Evolutionary conservation across 2,888 invertebrate genomes (phyloP), one percentile per base, ranked within the genome.

Genomic region (Macrophya annulata): DNA sequence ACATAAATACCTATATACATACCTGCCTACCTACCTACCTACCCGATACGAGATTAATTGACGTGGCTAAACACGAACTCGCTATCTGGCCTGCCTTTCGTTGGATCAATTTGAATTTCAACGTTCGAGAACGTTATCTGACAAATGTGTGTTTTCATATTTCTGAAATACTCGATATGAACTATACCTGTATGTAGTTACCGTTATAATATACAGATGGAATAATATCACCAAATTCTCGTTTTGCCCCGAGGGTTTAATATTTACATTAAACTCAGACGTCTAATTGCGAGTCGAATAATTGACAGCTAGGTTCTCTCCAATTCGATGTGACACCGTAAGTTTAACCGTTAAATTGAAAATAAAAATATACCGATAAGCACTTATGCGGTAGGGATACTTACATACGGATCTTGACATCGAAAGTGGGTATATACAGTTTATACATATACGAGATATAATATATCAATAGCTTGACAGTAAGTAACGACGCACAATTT

Each of bases 101-200:
- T 77, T 48, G 77, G 31, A 51, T 77, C 77, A 77, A 77, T 77
- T 77, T 31, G 43, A 77, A 77, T 77, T 77, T 77, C 77, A 51
- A 55, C 48, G 25, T 43, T 72, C 74, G 12, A 21, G 10, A 51
- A 43, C 17, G 45, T 74, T 74, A 74, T 74, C 74, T 74, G 74
- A 74, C 74, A 74, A 74, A 74, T 43, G 45, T 74, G 25, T 25
- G 45, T 45, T 55, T 25, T 51, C 51, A 48, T 51, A 37, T 17
- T 51, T 77, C 77, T 2, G 37, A 37, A 45, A 76, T 25, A 25
- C 37, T 45, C 31, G 68, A 31, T 37, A 10, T 10, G 12, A 31
- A 31, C 21, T 5, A 2, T 10, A 68, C n/a, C n/a, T n/a, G n/a
- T n/a, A n/a, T n/a, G n/a, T 55, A 31, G 12, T 31, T 4, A 31